phyloP scores from a whole-genome alignment of 2,113 vertebrate genomes.

The Siniperca chuatsi region DNA sequence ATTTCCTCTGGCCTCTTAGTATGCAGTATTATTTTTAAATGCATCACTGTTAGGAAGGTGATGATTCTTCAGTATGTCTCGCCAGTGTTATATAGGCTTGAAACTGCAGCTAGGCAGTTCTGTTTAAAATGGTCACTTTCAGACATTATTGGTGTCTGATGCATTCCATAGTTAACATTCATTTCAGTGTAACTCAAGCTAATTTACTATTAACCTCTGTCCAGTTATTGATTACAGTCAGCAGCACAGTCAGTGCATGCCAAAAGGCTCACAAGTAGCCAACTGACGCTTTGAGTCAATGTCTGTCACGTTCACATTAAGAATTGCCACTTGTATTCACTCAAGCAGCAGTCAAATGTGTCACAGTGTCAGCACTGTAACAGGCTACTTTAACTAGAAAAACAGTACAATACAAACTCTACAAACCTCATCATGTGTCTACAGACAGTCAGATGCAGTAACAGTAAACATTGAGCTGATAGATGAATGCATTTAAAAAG shows the following conservation, averaged over 20 bases:
- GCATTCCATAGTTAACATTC: conserved; percentile 28
- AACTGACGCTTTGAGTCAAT: neutral
- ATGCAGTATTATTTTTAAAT: neutral
- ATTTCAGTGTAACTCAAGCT: conserved; percentile 34
- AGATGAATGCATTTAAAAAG: conserved; percentile 32
- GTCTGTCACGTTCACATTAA: conserved; percentile 1
- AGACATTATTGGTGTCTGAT: conserved; percentile 15
- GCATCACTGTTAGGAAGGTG: neutral
- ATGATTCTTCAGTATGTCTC: neutral
- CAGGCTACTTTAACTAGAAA: neutral
- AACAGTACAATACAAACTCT: neutral
- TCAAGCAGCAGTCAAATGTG: neutral
- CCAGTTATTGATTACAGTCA: conserved; percentile 34
- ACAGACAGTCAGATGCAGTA: neutral
- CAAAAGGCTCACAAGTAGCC: conserved; percentile 33
- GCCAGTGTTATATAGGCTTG: neutral
- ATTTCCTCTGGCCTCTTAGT: neutral
- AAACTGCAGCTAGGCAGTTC: neutral
- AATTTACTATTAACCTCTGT: conserved; percentile 63
- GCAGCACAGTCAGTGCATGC: conserved; percentile 18
- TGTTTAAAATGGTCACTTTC: conserved; percentile 9
- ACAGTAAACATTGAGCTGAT: conserved; percentile 12
- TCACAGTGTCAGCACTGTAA: neutral
- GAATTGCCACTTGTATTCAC: conserved; percentile 14
- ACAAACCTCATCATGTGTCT: neutral